Evolutionary conservation across 2,797 vertebrate genomes (phyloP).

Genomic region (Microctenopoma steveboyesi): DNA sequence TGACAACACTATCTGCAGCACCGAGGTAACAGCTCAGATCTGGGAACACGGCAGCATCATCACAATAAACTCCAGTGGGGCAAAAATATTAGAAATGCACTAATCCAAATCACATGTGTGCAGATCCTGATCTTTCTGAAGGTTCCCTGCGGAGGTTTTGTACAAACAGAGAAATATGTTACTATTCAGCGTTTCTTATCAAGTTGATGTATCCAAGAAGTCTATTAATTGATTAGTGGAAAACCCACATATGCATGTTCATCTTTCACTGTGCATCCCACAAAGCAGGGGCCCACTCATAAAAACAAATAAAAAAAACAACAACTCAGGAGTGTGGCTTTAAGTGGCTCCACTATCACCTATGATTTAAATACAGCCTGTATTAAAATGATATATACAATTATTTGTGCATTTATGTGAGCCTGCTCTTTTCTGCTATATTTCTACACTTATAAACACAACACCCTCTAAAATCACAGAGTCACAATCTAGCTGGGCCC

Average conservation of each 20-base stretch:
- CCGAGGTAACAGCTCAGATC: background rate
- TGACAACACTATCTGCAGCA: background rate
- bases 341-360: too few relatives aligned
- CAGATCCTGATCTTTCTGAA: background rate
- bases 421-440: background rate
- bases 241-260: background rate
- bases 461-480: constrained; percentile 36
- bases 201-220: background rate
- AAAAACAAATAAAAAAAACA: too few relatives aligned
- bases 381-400: constrained; percentile 1
- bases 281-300: too few relatives aligned
- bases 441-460: constrained; percentile 28
- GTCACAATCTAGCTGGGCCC: constrained; percentile 21
- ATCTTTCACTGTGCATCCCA: background rate
- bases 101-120: background rate
- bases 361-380: constrained; percentile 1
- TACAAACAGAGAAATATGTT: background rate
- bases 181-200: background rate
- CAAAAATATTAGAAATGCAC: background rate
- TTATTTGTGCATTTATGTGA: background rate
- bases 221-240: background rate
- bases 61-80: background rate
- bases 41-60: background rate
- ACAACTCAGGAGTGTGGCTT: too few relatives aligned
- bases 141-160: background rate